phyloP scores from a whole-genome alignment of 1,140 invertebrate species.

The Eufriesea mexicana region DNA sequence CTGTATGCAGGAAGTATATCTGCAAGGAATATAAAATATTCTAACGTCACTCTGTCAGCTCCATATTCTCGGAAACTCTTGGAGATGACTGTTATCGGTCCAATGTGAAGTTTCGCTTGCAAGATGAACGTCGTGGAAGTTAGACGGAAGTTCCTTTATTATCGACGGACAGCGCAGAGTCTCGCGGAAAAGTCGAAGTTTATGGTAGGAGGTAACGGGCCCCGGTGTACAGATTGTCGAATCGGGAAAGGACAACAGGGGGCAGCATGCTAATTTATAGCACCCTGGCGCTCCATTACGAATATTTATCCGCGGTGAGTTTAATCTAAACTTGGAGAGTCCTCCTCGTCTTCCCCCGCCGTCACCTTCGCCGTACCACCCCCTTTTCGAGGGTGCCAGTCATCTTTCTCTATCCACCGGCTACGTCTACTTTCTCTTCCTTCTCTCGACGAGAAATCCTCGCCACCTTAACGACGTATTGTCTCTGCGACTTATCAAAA shows the following conservation, averaged over 20 bases:
- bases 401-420: constrained; percentile 46
- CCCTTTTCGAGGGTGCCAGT: constrained; percentile 44
- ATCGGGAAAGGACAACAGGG: constrained; percentile 69
- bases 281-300: constrained; percentile 83
- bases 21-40: too few species aligned
- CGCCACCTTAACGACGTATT: constrained; percentile 81
- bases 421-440: constrained; percentile 50
- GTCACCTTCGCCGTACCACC: constrained; percentile 49
- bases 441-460: constrained; percentile 57
- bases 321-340: constrained; percentile 82
- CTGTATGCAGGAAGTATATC: too few species aligned
- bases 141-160: constrained; percentile 35
- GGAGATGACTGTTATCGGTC: not conserved
- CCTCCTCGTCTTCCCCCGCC: constrained; percentile 58
- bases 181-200: constrained; percentile 63
- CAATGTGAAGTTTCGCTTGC: not conserved
- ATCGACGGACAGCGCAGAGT: constrained; percentile 41
- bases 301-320: constrained; percentile 83
- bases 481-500: constrained; percentile 81
- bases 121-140: constrained; percentile 18
- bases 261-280: constrained; percentile 82
- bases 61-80: not conserved
- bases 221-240: constrained; percentile 66
- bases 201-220: constrained; percentile 55
- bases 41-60: not conserved